These are phyloP conservation scores for Anhinga rufa DNA, from an alignment of 2,113 vertebrate genomes.

Conservation along the genomic window DNA sequence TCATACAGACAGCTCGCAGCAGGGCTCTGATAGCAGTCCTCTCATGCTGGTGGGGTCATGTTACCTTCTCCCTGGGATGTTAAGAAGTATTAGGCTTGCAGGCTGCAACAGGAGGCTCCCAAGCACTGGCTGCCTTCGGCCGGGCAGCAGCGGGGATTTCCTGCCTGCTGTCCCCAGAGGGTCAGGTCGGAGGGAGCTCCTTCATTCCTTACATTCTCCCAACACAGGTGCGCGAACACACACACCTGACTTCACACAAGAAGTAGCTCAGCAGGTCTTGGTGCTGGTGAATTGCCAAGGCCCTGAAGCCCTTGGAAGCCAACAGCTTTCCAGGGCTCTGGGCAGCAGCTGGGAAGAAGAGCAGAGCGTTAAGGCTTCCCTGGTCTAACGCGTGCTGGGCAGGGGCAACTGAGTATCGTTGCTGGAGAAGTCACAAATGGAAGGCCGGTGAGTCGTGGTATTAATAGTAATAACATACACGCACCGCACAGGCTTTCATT, in stretches of 20 bases:
- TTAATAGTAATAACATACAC: too few species aligned
- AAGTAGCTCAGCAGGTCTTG: not conserved
- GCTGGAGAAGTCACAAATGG: not conserved
- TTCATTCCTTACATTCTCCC: not conserved
- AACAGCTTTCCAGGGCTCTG: not conserved
- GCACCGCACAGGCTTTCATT: not conserved
- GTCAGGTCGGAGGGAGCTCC: not conserved
- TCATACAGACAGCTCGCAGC: rapidly evolving
- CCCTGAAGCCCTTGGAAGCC: not conserved
- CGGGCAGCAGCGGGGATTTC: not conserved
- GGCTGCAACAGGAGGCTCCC: not conserved
- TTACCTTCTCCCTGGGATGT: not conserved
- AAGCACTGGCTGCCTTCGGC: rapidly evolving
- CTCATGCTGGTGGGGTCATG: rapidly evolving
- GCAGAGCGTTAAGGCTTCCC: not conserved
- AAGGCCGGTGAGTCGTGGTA: not conserved
- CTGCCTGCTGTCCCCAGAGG: not conserved
- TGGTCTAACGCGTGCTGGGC: not conserved
- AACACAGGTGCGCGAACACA: not conserved
- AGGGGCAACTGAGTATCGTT: rapidly evolving
- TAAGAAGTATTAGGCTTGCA: not conserved
- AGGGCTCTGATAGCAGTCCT: not conserved
- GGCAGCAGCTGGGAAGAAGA: not conserved
- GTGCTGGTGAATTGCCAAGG: not conserved
- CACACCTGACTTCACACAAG: not conserved